Base-by-base conservation (phyloP, 2,113 vertebrate species). In the Athene noctua region DNA sequence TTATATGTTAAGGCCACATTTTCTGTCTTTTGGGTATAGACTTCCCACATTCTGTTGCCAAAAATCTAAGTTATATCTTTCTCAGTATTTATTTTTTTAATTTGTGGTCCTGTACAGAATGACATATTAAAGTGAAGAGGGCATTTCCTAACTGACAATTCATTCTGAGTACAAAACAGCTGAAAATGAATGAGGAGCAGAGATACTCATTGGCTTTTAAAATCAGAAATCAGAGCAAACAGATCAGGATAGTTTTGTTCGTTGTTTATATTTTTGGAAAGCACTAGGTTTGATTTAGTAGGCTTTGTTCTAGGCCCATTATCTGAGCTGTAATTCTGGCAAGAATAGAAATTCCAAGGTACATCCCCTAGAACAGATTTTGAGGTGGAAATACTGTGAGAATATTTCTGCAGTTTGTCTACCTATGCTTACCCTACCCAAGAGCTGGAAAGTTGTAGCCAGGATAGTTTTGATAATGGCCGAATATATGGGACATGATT, bases 151-250 rank as follows among this genome's bases (percentile, higher is more conserved):
- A 77, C 6, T 74, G 38, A 46, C 17, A 75, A n/a, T 38, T 47
- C n/a, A 63, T 94, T 63, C n/a, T 63, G 62, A 88, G 22, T 51
- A 58, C 52, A 67, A 92, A 80, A 5, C 42, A 75, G 7, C 17
- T 80, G 47, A 7, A 79, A 79, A 71, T 58, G 15, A 74, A 46
- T 34, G 19, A 22, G 2, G 9, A 88, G 11, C 11, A 54, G 25
- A 84, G 44, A 38, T 55, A 62, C 12, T 85, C 18, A 27, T 8
- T 23, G 61, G 32, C 13, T 82, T 86, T 90, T 92, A 0, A 88
- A 88, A 90, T 71, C 66, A 82, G 52, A 94, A 95, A 91, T 86
- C 79, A 95, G 74, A 92, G 38, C 25, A 95, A 96, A 81, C 47
- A 82, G 52, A 96, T 85, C 59, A 87, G 46, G 46, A 92, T 12